Base-by-base conservation (phyloP, 2,888 invertebrate species). In the Rhodophaea formosa region DNA sequence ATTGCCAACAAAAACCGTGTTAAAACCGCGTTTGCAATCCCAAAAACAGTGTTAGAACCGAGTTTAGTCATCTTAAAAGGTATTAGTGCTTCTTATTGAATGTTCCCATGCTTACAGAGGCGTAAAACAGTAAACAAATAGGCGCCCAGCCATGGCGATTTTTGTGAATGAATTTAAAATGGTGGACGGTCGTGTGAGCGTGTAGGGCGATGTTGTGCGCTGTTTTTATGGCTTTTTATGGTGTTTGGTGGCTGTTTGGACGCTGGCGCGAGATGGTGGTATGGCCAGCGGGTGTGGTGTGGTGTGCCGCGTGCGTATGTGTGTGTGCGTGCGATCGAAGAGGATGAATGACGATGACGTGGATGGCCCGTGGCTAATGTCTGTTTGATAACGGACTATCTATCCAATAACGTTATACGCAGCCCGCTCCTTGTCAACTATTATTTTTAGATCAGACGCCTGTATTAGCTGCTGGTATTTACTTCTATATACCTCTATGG, bases 81-180 rank as follows among this genome's bases (percentile, higher is more conserved):
- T 62, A 63, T 57, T 53, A 56, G 67, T 69, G 69, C 60, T 32
- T 66, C 66, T 71, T 62, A 64, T 63, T 54, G 62, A 62, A 70
- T 57, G 59, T 59, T 56, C 62, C 44, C 62, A 74, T 74, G 80
- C 66, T 74, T 75, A 74, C 67, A 65, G 69, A 79, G 74, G 81
- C 77, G 80, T 73, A 68, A 84, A 83, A 82, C 81, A 83, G 88
- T 90, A 90, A 88, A 89, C 82, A 88, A 89, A 86, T 84, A 84
- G 72, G 72, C 62, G 70, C 66, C 80, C 67, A 81, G 79, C 73
- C 74, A 80, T 77, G 84, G 84, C 82, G 81, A 86, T 86, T 90
- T 88, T 91, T 90, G 90, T 91, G 90, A 91, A 91, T 91, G 90
- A 90, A 89, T 82, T 86, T 89, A 91, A 90, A 84, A 91, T 91